Conservation (phyloP, 2,113 vertebrate species). For the Cichladusa arquata region DNA sequence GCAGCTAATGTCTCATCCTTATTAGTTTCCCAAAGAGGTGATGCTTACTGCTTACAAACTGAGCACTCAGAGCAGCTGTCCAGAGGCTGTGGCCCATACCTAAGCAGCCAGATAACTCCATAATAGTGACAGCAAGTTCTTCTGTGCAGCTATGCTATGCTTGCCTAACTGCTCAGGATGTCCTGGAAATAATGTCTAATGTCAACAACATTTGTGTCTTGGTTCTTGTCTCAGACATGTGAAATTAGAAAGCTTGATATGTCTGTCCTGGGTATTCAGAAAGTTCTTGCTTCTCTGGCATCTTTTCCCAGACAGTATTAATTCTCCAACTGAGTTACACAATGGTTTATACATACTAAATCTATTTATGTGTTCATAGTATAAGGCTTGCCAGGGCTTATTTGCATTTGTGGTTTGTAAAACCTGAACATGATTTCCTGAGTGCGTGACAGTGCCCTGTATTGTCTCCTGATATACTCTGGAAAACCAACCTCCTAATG, state of each 20-base stretch:
- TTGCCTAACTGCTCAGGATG: not conserved
- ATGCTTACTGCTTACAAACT: not conserved
- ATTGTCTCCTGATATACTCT: not conserved
- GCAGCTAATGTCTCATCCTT: not conserved
- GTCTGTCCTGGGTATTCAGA: not conserved
- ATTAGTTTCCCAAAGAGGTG: not conserved
- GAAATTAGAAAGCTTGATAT: not conserved
- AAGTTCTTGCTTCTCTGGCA: not conserved
- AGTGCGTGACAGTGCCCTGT: not conserved
- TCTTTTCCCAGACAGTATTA: not conserved
- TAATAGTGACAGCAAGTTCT: not conserved
- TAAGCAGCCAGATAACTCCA: not conserved
- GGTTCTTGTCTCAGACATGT: not conserved
- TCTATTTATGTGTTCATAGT: not conserved
- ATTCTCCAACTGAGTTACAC: not conserved
- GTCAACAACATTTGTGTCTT: not conserved
- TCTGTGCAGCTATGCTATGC: not conserved
- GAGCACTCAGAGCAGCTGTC: not conserved
- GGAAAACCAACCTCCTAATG: not conserved
- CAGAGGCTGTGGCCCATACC: not conserved
- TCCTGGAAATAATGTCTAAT: not conserved
- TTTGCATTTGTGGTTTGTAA: conserved; percentile 44
- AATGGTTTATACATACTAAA: not conserved
- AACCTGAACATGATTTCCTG: conserved; percentile 2
- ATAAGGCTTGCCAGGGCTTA: not conserved